These are phyloP conservation scores for Neofelis nebulosa DNA, from an alignment of 2,113 vertebrate species.

Conservation along the genomic window DNA sequence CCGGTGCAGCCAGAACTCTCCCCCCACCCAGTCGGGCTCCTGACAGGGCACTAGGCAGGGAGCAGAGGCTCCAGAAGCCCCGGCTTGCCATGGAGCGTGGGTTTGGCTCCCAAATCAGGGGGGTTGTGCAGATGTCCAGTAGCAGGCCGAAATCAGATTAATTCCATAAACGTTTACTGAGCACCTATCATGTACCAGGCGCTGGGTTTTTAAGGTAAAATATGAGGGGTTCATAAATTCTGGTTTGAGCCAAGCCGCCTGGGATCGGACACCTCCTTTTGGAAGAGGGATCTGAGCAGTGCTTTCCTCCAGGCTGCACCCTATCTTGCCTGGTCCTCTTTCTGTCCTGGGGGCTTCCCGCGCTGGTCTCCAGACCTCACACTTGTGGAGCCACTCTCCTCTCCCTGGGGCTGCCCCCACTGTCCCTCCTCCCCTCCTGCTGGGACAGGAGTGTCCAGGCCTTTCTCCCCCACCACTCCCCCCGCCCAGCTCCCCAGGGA, in stretches of 20 bases:
- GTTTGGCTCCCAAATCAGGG: background rate
- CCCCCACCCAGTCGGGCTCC: rapidly evolving
- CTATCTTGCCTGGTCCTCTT: rapidly evolving
- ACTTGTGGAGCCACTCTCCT: background rate
- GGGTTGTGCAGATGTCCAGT: too few relatives aligned
- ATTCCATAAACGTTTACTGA: background rate
- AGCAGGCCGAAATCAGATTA: background rate
- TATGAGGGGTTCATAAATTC: background rate
- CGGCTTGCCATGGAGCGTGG: rapidly evolving
- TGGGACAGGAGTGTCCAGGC: rapidly evolving
- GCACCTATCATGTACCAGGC: background rate
- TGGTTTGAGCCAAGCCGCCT: too few relatives aligned
- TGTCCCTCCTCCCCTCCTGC: background rate
- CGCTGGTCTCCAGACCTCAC: background rate
- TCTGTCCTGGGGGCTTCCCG: background rate
- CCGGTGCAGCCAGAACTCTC: rapidly evolving
- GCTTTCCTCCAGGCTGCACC: background rate
- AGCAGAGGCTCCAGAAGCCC: background rate
- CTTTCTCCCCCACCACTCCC: background rate
- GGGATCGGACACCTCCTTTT: background rate
- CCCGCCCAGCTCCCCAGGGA: background rate
- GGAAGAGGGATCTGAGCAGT: rapidly evolving
- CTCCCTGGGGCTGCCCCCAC: background rate
- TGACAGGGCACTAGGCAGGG: too few relatives aligned
- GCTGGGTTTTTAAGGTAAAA: background rate